These are phyloP conservation scores for Epistrophella euchroma DNA, from an alignment of 2,888 invertebrate genomes.

Conservation along the genomic window DNA sequence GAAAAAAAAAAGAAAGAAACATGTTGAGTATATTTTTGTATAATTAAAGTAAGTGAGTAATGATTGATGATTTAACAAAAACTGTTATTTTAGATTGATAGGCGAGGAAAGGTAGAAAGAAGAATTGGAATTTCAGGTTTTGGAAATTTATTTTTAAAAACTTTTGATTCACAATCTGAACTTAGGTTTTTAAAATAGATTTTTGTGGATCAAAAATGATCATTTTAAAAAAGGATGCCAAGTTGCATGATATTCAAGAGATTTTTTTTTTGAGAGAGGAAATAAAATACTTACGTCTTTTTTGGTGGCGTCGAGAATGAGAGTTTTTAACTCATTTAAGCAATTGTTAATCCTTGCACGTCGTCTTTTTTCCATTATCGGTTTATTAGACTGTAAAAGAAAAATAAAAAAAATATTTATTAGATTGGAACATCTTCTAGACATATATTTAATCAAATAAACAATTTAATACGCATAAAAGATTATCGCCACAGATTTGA, in stretches of 20 bases:
- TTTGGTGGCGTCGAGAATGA: constrained; percentile 93
- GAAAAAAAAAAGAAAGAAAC: constrained; percentile 52
- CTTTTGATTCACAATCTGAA: background rate
- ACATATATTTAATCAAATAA: background rate
- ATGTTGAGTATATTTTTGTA: constrained; percentile 18
- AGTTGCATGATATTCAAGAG: no score
- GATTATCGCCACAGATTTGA: background rate
- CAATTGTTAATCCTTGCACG: constrained; percentile 95
- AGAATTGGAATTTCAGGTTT: background rate
- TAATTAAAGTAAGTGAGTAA: background rate
- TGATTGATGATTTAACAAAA: background rate
- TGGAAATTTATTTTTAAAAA: background rate
- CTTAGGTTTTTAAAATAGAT: background rate
- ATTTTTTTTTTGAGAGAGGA: background rate
- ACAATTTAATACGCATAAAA: background rate
- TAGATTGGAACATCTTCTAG: background rate
- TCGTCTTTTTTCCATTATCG: constrained; percentile 96
- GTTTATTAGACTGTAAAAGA: constrained; percentile 92
- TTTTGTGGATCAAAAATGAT: background rate
- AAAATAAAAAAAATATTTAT: constrained; percentile 39
- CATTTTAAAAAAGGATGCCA: background rate
- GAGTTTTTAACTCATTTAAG: constrained; percentile 93
- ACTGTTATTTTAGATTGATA: background rate
- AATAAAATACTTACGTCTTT: constrained; percentile 91
- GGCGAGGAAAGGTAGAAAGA: background rate